A percentile compares a stretch with the other conserved stretches of the same genome.
phyloP scores from a whole-genome alignment of 2,797 vertebrate species.

The Xenopus petersii region DNA sequence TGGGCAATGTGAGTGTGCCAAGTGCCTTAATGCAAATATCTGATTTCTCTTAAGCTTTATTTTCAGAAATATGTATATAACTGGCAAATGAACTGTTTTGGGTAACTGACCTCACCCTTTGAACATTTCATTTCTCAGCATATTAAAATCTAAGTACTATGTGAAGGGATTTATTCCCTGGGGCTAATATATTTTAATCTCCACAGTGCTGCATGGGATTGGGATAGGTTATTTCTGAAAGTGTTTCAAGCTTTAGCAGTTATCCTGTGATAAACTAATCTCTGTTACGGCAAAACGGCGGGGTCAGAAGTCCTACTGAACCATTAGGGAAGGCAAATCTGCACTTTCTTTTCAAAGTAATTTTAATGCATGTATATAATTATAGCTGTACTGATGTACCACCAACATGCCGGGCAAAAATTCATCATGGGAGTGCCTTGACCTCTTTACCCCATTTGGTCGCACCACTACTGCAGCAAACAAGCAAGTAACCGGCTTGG shows the following conservation, averaged over 20 bases:
- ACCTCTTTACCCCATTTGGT: too few species aligned
- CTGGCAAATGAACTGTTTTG: not conserved
- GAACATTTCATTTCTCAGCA: conserved; percentile 13
- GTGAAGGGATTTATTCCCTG: conserved; percentile 11
- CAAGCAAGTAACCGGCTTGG: too few species aligned
- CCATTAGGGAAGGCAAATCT: not conserved
- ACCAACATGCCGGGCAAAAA: too few species aligned
- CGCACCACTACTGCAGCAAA: too few species aligned
- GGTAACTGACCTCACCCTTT: conserved; percentile 10
- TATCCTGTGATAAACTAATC: too few species aligned
- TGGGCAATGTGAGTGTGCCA: too few species aligned
- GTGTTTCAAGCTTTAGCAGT: too few species aligned
- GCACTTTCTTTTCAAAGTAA: not conserved
- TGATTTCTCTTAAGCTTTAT: too few species aligned
- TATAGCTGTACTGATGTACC: not conserved
- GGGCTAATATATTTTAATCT: conserved; percentile 24
- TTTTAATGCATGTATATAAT: not conserved
- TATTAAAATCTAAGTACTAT: not conserved
- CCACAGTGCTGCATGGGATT: conserved; percentile 13
- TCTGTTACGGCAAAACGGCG: too few species aligned
- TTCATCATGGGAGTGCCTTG: too few species aligned
- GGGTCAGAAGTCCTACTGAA: not conserved
- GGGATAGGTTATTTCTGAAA: not conserved
- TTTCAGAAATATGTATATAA: not conserved
- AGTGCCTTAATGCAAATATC: too few species aligned